Conservation (phyloP, 2,888 invertebrate species). For the Trichogramma evanescens region DNA sequence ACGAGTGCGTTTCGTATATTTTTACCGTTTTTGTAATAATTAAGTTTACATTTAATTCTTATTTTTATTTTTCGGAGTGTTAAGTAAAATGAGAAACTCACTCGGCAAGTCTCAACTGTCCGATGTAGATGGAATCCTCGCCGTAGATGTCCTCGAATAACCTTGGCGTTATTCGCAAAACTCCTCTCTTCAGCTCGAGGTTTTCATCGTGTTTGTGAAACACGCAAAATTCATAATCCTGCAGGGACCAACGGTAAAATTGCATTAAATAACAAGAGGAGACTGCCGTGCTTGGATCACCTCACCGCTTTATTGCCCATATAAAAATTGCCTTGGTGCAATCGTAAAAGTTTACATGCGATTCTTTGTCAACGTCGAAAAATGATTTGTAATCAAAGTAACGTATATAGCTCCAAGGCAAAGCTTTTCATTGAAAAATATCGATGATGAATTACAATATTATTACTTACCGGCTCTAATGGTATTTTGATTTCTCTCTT, state of each 20-base stretch:
- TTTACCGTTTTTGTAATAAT: neutral
- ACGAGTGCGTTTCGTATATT: neutral
- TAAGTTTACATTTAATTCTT: too few species aligned
- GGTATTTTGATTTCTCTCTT: slow-evolving; percentile 33
- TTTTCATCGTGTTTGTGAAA: slow-evolving; percentile 34
- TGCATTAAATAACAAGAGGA: too few species aligned
- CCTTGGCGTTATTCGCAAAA: slow-evolving; percentile 32
- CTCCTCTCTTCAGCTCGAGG: slow-evolving; percentile 27
- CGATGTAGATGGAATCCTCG: slow-evolving; percentile 29
- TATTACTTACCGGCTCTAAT: slow-evolving; percentile 31
- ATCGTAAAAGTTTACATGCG: too few species aligned
- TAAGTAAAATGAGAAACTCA: slow-evolving; percentile 23
- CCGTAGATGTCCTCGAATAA: slow-evolving; percentile 36
- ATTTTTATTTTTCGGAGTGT: neutral
- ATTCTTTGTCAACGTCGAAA: too few species aligned
- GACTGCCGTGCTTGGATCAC: too few species aligned
- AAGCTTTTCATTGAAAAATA: neutral
- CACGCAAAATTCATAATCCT: slow-evolving; percentile 43
- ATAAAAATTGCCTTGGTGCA: too few species aligned
- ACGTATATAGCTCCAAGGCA: too few species aligned
- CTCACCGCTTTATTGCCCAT: too few species aligned
- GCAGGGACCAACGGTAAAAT: neutral
- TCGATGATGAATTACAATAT: neutral
- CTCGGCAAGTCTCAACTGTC: slow-evolving; percentile 33
- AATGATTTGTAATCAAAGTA: too few species aligned